phyloP scores from a whole-genome alignment of 2,797 vertebrate genomes.

The Chrosomus eos region DNA sequence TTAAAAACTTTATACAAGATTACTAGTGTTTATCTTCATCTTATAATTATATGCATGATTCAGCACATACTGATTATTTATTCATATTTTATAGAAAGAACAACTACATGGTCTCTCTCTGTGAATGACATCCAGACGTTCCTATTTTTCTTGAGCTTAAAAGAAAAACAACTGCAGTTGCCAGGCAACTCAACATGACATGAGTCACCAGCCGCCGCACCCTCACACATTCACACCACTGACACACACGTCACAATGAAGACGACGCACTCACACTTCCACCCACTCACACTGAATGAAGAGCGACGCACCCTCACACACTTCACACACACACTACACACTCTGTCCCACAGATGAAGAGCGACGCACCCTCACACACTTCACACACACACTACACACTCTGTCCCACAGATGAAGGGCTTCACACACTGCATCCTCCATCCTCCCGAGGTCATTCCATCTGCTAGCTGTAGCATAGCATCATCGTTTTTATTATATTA shows the following conservation, averaged over 20 bases:
- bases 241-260: background rate
- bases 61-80: background rate
- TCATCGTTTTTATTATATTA: no score
- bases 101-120: conserved; percentile 50
- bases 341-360: no score
- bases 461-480: no score
- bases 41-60: background rate
- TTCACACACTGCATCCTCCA: background rate
- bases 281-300: no score
- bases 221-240: background rate
- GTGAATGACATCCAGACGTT: conserved; percentile 77
- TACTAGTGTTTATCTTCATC: background rate
- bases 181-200: conserved; percentile 78
- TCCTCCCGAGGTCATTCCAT: background rate
- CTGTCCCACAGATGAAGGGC: no score
- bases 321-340: no score
- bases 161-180: conserved; percentile 77
- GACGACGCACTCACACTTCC: no score
- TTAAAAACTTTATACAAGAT: background rate
- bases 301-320: no score
- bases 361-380: background rate
- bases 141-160: conserved; percentile 64
- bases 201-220: conserved; percentile 72
- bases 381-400: background rate
- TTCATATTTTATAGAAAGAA: background rate